Percentiles rank a stretch among this genome's conserved stretches.
Evolutionary conservation across 2,888 invertebrate species (phyloP).

Genomic region (Trimorus sp.): DNA sequence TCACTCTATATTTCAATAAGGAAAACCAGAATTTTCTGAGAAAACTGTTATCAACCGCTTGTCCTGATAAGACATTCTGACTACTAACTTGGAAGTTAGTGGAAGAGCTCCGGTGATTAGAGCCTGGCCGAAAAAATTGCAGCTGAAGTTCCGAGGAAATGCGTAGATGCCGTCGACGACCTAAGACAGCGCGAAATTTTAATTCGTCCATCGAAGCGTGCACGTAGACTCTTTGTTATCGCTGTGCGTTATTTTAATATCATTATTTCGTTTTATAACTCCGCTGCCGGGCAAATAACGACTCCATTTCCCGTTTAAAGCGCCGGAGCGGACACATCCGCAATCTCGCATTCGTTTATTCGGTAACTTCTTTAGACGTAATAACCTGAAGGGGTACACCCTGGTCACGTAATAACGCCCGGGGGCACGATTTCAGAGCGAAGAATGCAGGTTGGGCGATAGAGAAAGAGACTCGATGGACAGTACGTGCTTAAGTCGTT

Average conservation of each 20-base stretch:
- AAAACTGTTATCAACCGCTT: too few species aligned
- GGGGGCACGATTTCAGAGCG: conserved; percentile 46
- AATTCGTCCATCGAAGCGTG: conserved; percentile 9
- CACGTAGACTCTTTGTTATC: conserved; percentile 30
- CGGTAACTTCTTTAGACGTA: conserved; percentile 60
- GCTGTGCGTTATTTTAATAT: conserved; percentile 49
- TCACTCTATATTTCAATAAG: too few species aligned
- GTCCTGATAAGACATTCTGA: too few species aligned
- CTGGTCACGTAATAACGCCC: conserved; percentile 62
- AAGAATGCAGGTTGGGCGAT: conserved; percentile 56
- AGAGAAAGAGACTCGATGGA: conserved; percentile 47
- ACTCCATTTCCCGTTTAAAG: conserved; percentile 53
- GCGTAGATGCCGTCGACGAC: too few species aligned
- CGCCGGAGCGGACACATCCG: conserved; percentile 35
- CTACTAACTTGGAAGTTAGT: too few species aligned
- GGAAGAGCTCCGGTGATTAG: too few species aligned
- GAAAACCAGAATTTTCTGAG: too few species aligned
- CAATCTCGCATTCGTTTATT: conserved; percentile 62
- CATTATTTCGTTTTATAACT: conserved; percentile 44
- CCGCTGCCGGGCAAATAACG: conserved; percentile 33
- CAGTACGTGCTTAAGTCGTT: conserved; percentile 59
- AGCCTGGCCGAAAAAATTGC: too few species aligned
- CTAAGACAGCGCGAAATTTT: conserved; percentile 14
- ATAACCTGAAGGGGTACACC: conserved; percentile 50
- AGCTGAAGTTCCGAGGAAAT: too few species aligned